Evolutionary conservation across 2,797 vertebrate species (phyloP), one percentile per base, ranked within the genome.

Genomic region (Cryptoprocta ferox): DNA sequence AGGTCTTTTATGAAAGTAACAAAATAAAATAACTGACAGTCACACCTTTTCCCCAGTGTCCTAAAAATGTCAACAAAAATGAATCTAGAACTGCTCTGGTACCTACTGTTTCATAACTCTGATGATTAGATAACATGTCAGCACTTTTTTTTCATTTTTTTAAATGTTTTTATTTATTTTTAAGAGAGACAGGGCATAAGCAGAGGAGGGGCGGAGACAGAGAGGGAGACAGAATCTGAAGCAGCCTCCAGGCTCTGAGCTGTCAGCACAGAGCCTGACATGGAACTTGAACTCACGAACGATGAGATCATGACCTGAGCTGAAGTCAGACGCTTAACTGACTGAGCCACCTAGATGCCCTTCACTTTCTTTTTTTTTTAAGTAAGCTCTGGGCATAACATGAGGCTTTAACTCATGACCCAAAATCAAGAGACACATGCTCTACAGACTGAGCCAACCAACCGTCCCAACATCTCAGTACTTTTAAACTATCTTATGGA

Each of bases 1-100:
- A 93, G n/a, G 70, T 78, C 42, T 97, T 88, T 86, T 75, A 89
- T 28, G 82, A 95, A 97, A 96, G 45, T 89, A 75, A 93, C 32
- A 89, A 96, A 92, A 92, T 95, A 26, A 76, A 61, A 66, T 70
- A 65, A 79, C 18, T 71, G 76, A 86, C 35, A 85, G 37, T 59
- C 35, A 45, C 19, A 48, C n/a, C 82, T 91, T 91, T 30, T 56
- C 45, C 80, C 39, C 35, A 66, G 48, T 80, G 61, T 83, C 80
- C 53, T 75, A 32, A 83, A 92, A 70, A 8, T 94, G 68, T 96
- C 93, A 91, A 50, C 39, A 83, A 32, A 85, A 85, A 92, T 75
- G 37, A 93, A 89, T 89, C 78, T 68, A 89, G 89, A 56, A 45
- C 4, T 32, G 1, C n/a, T 86, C 37, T 21, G 12, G 75, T 71